phyloP scores from a whole-genome alignment of 1,140 invertebrate genomes.

The Penaeus japonicus region DNA sequence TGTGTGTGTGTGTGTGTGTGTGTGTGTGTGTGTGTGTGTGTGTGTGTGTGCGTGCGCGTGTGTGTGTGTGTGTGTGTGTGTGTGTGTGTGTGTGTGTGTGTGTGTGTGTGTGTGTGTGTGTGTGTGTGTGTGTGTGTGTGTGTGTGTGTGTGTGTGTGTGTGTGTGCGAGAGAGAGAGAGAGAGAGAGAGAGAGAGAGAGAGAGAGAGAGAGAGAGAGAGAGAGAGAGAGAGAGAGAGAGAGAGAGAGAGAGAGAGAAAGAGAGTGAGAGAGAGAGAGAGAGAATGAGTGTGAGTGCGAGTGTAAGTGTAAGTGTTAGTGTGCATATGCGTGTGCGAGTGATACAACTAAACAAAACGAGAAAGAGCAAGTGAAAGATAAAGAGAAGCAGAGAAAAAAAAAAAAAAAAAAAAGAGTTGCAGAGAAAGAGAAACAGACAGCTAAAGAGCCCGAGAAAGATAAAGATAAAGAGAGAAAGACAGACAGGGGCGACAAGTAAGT shows the following conservation, averaged over 20 bases:
- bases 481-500: background rate
- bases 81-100: slow-evolving; percentile 29
- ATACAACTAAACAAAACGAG: too few relatives aligned
- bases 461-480: background rate
- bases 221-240: background rate
- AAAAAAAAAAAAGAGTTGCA: background rate
- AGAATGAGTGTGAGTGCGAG: background rate
- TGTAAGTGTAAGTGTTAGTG: too few relatives aligned
- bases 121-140: slow-evolving; percentile 23
- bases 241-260: background rate
- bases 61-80: slow-evolving; percentile 28
- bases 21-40: slow-evolving; percentile 24
- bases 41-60: slow-evolving; percentile 3
- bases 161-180: background rate
- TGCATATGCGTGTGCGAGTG: too few relatives aligned
- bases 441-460: background rate
- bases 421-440: background rate
- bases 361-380: background rate
- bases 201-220: background rate
- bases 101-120: slow-evolving; percentile 23
- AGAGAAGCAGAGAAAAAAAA: background rate
- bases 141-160: background rate
- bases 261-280: background rate
- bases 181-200: background rate
- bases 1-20: slow-evolving; percentile 30